Evolutionary conservation across 2,888 invertebrate species (phyloP).

Genomic region (Caenorhabditis japonica): DNA sequence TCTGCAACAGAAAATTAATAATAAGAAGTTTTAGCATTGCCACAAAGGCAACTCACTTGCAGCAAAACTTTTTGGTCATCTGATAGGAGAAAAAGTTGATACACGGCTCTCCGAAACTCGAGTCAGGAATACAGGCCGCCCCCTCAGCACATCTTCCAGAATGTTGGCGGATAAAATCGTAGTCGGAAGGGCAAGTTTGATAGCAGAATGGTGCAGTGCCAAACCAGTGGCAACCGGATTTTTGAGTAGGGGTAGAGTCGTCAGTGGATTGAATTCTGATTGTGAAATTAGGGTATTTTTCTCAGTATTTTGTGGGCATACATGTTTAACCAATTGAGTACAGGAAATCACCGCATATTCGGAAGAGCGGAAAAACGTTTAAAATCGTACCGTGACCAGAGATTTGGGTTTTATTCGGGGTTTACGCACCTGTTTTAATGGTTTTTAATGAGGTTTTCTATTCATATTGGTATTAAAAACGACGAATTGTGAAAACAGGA

Average conservation of each 20-base stretch:
- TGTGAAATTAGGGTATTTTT: too few relatives aligned
- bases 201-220: slow-evolving; percentile 60
- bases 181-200: slow-evolving; percentile 58
- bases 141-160: slow-evolving; percentile 59
- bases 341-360: too few relatives aligned
- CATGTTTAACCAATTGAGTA: not conserved
- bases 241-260: slow-evolving; percentile 17
- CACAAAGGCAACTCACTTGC: slow-evolving; percentile 54
- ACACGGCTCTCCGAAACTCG: slow-evolving; percentile 61
- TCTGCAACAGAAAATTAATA: slow-evolving; percentile 35
- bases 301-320: not conserved
- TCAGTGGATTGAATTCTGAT: slow-evolving; percentile 23
- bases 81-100: slow-evolving; percentile 57
- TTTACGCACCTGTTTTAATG: too few relatives aligned
- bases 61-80: slow-evolving; percentile 63
- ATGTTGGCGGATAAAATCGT: slow-evolving; percentile 59
- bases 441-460: too few relatives aligned
- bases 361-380: too few relatives aligned
- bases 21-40: too few relatives aligned
- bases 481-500: too few relatives aligned
- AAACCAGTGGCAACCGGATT: slow-evolving; percentile 61
- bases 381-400: too few relatives aligned
- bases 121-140: slow-evolving; percentile 56
- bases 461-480: too few relatives aligned
- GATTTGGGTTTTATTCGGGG: too few relatives aligned